Percentiles rank a stretch among this genome's conserved stretches.
phyloP scores from a whole-genome alignment of 2,888 invertebrate species.

The Serrognathus titanus region DNA sequence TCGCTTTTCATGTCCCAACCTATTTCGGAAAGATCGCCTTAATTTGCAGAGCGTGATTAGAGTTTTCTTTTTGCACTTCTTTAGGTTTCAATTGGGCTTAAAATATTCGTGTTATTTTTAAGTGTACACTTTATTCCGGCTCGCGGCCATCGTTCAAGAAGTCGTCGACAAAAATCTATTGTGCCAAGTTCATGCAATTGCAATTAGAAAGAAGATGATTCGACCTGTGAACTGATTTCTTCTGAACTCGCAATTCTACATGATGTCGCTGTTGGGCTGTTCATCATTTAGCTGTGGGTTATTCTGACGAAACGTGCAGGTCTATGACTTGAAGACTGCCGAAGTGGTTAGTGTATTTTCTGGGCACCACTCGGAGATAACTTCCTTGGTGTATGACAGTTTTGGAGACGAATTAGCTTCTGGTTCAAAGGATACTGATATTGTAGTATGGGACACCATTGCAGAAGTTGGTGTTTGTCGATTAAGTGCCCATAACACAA shows the following conservation, averaged over 20 bases:
- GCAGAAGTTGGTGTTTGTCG: conserved; percentile 87
- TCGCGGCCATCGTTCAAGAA: not conserved
- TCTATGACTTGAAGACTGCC: conserved; percentile 73
- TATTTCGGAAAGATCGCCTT: too few relatives aligned
- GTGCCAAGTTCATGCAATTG: conserved; percentile 31
- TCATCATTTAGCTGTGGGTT: conserved; percentile 90
- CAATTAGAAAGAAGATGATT: not conserved
- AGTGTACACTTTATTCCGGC: too few relatives aligned
- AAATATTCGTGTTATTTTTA: too few relatives aligned
- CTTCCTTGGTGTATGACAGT: conserved; percentile 77
- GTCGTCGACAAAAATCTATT: conserved; percentile 51
- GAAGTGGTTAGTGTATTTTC: conserved; percentile 71
- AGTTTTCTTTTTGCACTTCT: too few relatives aligned
- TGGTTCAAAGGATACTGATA: conserved; percentile 90
- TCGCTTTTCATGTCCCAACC: too few relatives aligned
- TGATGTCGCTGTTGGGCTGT: conserved; percentile 58
- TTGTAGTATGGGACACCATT: conserved; percentile 93
- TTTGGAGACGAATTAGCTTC: conserved; percentile 83
- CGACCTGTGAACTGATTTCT: conserved; percentile 39
- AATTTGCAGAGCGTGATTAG: too few relatives aligned
- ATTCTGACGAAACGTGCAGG: conserved; percentile 79
- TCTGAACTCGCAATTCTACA: conserved; percentile 58
- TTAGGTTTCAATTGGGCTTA: too few relatives aligned
- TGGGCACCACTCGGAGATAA: conserved; percentile 84
- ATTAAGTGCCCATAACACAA: conserved; percentile 87